phyloP scores from a whole-genome alignment of 2,113 vertebrate genomes.

The Lycaon pictus region DNA sequence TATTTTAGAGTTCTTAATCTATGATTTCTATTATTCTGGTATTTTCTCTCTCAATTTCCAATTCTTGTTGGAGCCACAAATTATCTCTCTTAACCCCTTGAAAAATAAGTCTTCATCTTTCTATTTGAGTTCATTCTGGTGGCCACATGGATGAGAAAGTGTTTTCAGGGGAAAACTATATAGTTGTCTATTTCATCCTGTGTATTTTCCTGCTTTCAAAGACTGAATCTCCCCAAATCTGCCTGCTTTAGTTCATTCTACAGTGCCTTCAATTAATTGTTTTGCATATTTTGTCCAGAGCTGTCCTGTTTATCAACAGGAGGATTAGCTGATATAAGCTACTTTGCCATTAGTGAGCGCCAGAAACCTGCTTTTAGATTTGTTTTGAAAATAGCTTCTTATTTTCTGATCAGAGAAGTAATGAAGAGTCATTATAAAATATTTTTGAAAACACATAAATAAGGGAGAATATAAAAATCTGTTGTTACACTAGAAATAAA shows the following conservation, averaged over 20 bases:
- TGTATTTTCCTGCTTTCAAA: background rate
- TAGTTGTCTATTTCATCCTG: background rate
- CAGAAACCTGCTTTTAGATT: background rate
- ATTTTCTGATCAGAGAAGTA: constrained; percentile 13
- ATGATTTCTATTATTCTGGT: background rate
- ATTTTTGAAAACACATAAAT: constrained; percentile 35
- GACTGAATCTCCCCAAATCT: background rate
- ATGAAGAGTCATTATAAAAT: constrained; percentile 32
- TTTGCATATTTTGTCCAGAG: background rate
- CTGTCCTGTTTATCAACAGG: background rate
- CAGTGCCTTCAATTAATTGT: background rate
- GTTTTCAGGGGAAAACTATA: background rate
- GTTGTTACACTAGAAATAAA: background rate
- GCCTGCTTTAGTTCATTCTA: background rate
- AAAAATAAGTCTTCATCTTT: background rate
- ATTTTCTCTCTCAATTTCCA: background rate
- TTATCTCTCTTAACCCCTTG: background rate
- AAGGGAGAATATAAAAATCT: background rate
- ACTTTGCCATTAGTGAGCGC: background rate
- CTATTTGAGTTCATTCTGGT: background rate
- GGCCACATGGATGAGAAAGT: background rate
- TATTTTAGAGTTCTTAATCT: background rate
- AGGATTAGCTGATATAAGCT: background rate
- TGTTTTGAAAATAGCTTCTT: constrained; percentile 28
- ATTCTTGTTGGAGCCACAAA: background rate